Evolutionary conservation across 2,888 invertebrate species (phyloP), one percentile per base, ranked within the genome.

Genomic region (Chydorus sphaericus): DNA sequence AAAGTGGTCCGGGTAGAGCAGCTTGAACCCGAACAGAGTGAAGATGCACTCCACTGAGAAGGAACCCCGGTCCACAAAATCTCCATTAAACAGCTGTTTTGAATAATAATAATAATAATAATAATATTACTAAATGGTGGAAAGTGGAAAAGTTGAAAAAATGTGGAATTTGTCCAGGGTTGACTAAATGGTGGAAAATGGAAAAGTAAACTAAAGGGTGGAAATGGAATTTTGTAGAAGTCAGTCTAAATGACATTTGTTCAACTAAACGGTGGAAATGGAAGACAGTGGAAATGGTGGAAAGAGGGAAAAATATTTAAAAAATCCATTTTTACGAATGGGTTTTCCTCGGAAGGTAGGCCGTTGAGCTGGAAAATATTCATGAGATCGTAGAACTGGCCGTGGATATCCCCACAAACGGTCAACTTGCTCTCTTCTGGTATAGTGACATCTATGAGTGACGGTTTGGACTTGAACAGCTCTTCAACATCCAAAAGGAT

Each of bases 1-100:
- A 73, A 98, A 97, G 70, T 96, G 86, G 67, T 96, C 79, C 0
- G 98, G 98, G 72, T 83, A 96, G 51, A 98, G 75, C 60, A 99
- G 74, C 71, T 98, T 99, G 73, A 90, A 97, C 60, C 93, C 90
- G 70, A 99, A 93, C 61, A 98, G 74, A 8, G 89, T 89, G 68
- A 99, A 93, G 67, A 99, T 98, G 69, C 97, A 97, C 74, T 98
- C 98, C 30, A 98, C 96, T 33, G 96, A 96, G 71, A 99, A 99
- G 0, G 97, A 96, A 14, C 98, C 98, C 72, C 98, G 77, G 72
- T 99, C 98, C 18, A 99, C 98, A 71, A 99, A 98, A 74, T 99
- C 98, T 59, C 97, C 97, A 71, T 98, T 98, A 72, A 98, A 98
- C 62, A 98, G 74, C 80, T 83, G 65, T 58, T 56, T 37, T 50